Conservation (phyloP, 2,888 invertebrate genomes). For the Drosophila lutescens region DNA sequence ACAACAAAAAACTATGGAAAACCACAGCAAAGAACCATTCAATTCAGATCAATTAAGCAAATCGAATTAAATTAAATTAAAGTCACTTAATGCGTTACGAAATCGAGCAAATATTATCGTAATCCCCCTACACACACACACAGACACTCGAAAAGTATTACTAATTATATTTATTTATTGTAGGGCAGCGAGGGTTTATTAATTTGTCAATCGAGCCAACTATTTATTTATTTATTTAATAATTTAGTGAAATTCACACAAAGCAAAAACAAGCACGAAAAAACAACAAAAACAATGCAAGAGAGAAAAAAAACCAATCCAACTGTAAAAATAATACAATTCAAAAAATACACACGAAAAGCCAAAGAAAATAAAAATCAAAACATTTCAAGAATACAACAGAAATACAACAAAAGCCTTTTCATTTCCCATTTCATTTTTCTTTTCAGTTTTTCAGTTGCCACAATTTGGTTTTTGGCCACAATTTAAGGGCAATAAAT, state of each 20-base stretch:
- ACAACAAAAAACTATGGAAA: conserved; percentile 16
- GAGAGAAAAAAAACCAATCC: conserved; percentile 34
- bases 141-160: conserved; percentile 49
- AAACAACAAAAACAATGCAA: conserved; percentile 35
- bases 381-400: conserved; percentile 47
- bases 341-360: conserved; percentile 54
- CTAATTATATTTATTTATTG: conserved; percentile 58
- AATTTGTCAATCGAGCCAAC: conserved; percentile 42
- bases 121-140: conserved; percentile 26
- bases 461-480: neutral
- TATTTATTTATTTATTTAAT: conserved; percentile 49
- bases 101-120: conserved; percentile 54
- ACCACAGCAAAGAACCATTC: conserved; percentile 40
- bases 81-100: conserved; percentile 64
- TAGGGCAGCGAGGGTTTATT: conserved; percentile 33
- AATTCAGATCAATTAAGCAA: conserved; percentile 59
- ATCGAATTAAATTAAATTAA: conserved; percentile 62
- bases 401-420: conserved; percentile 32
- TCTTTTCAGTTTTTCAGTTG: conserved; percentile 21
- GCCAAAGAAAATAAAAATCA: conserved; percentile 74
- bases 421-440: conserved; percentile 25
- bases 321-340: conserved; percentile 42
- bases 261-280: conserved; percentile 47
- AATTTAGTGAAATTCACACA: conserved; percentile 52
- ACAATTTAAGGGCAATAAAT: conserved; percentile 23